Base-by-base conservation (phyloP, 2,888 invertebrate genomes). In the Griposia aprilina region DNA sequence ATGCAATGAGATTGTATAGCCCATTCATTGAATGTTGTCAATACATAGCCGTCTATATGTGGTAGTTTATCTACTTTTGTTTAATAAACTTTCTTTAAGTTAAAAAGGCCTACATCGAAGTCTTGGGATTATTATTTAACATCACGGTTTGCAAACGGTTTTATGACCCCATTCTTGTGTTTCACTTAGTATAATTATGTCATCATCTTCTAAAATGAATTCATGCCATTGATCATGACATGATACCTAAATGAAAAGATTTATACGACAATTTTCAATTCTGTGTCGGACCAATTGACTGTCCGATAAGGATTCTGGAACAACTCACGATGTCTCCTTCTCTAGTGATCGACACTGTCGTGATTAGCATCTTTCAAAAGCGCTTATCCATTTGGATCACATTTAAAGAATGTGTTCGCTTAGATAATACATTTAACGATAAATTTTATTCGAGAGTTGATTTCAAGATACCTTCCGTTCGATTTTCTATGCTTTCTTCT, bases 11-110 rank as follows among this genome's bases (percentile, higher is more conserved):
- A 52, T 82, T 74, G 79, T 82, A 82, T 85, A 41, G 86, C 36
- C 86, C 75, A 84, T 84, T 85, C 86, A 85, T 82, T 85, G 70
- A 62, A 57, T 75, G 76, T 76, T 79, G 79, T 85, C 84, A 82
- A 82, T 79, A 85, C 66, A 82, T 74, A 71, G 26, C 75, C 41
- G 26, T 63, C n/a, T 67, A 62, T 65, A 20, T 78, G 63, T 73
- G 10, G 45, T 36, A 45, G 74, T 50, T 30, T 77, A 72, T 78
- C 69, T 71, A 55, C 62, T 55, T 70, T 85, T 78, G 74, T 74
- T 74, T 59, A 74, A 48, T 74, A 15, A 74, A 74, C 74, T 74
- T 74, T 57, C 73, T 57, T 7, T 57, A 10, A 59, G 45, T n/a
- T 36, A 26, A 77, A n/a, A 59, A 2, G n/a, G 23, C 41, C 13